Base-by-base conservation (phyloP, 2,113 vertebrate species). In the Stigmatopora argus region DNA sequence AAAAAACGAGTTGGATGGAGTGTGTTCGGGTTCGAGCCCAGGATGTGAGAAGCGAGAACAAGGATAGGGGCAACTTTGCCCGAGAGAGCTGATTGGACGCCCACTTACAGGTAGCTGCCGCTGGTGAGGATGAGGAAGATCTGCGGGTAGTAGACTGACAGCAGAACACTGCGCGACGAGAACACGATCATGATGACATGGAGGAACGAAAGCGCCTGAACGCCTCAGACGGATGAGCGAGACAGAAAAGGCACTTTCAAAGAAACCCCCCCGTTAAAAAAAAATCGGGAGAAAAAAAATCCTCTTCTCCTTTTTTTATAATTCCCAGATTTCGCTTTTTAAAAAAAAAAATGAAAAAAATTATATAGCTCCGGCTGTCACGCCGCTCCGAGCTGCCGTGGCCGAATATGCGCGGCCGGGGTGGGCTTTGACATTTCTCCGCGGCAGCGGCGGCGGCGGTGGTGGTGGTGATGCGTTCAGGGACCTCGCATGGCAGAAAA, bases 91-190 rank as follows among this genome's bases (percentile, higher is more conserved):
- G 62, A 84, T 81, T 65, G 84, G 78, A 75, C 44, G 76, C 34
- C 71, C 72, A 94, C 94, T 94, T 92, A 96, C 93, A 95, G 92
- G 93, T 95, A 96, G 90, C 94, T 95, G 85, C 94, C 93, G 82
- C 96, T 97, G 89, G 95, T 96, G 87, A 98, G 93, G 91, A 98
- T 93, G 85, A 98, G 94, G 89, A 97, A 97, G 86, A 98, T 94
- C 92, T 97, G 96, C 70, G 95, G 96, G 74, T 95, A 97, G 86
- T 95, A 96, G 85, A 98, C 92, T 88, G 95, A 96, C 87, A 97
- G 92, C 87, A 96, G 91, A 77, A 95, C 94, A 90, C 94, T 88
- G 92, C 94, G 94, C 79, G 94, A 93, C 82, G 93, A 94, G 87
- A 95, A 91, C 85, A 95, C 91, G 91, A 94, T 94, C 96, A 98